These are phyloP conservation scores for Aythya baeri DNA, from an alignment of 2,113 vertebrate genomes.

Conservation along the genomic window DNA sequence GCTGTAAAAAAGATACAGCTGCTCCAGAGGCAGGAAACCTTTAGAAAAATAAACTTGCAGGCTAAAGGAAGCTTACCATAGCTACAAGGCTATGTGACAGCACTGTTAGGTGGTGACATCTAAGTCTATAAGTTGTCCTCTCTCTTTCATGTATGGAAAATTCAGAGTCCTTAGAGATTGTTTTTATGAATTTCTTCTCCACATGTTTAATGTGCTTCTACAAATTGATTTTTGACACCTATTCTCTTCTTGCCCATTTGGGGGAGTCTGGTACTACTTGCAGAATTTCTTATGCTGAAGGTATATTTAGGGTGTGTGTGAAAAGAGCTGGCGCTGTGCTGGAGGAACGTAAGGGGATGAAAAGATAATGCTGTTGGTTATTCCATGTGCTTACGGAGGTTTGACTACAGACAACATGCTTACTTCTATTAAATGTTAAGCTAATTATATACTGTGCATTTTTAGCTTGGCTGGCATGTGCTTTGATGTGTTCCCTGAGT, in stretches of 20 bases:
- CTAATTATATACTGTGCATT: neutral
- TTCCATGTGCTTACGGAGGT: neutral
- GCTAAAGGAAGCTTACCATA: neutral
- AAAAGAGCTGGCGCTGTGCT: neutral
- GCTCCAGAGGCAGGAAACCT: neutral
- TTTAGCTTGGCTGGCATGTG: neutral
- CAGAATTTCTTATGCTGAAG: neutral
- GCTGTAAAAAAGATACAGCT: neutral
- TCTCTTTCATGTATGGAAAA: neutral
- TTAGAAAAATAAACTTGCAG: neutral
- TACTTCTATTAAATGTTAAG: neutral
- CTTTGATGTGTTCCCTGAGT: neutral
- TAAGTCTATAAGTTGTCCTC: neutral
- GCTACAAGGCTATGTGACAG: neutral
- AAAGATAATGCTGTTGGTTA: neutral
- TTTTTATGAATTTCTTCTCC: neutral
- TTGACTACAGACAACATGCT: neutral
- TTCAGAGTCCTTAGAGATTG: neutral
- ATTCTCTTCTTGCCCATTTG: constrained; percentile 12
- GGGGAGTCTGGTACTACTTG: constrained; percentile 22
- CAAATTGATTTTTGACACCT: neutral
- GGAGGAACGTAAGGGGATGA: neutral
- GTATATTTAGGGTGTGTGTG: neutral
- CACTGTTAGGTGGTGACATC: neutral
- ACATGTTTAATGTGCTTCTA: neutral